These are phyloP conservation scores for Lasioglossum calceatum DNA, from an alignment of 2,888 invertebrate species.

Conservation along the genomic window DNA sequence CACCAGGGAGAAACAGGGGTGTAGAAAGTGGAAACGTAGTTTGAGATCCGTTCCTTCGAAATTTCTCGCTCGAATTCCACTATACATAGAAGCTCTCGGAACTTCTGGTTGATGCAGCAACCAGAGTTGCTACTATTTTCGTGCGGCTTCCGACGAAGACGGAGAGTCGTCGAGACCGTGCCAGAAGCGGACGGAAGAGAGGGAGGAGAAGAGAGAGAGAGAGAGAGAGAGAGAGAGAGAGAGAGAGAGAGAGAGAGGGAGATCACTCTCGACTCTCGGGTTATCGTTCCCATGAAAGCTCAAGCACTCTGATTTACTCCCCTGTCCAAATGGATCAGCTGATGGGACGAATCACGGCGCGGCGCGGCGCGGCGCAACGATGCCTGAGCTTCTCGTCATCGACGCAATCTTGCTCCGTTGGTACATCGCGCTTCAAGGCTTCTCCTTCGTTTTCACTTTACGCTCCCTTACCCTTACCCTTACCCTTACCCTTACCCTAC, in stretches of 20 bases:
- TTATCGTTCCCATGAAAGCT: constrained; percentile 72
- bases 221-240: not conserved
- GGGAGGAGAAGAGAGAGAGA: not conserved
- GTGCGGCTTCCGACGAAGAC: constrained; percentile 57
- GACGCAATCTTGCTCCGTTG: not conserved
- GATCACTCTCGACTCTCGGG: constrained; percentile 45
- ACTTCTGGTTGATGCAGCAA: constrained; percentile 55
- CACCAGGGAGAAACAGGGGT: not conserved
- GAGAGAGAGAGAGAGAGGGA: constrained; percentile 5
- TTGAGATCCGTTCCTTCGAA: not conserved
- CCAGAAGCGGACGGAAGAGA: constrained; percentile 26
- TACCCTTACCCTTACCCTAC: not conserved
- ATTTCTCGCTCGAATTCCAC: constrained; percentile 27
- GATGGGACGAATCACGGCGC: constrained; percentile 58
- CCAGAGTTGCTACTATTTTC: constrained; percentile 66
- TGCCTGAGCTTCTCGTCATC: constrained; percentile 17
- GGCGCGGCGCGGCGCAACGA: constrained; percentile 3
- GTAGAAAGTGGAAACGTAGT: not conserved
- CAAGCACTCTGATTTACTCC: constrained; percentile 58
- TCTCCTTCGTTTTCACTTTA: not conserved
- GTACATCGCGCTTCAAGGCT: not conserved
- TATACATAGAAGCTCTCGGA: constrained; percentile 32
- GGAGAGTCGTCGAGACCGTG: constrained; percentile 35
- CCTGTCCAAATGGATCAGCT: constrained; percentile 60
- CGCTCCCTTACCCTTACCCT: not conserved